Evolutionary conservation across 1,140 invertebrate genomes (phyloP).

Genomic region (Drosophila funebris): DNA sequence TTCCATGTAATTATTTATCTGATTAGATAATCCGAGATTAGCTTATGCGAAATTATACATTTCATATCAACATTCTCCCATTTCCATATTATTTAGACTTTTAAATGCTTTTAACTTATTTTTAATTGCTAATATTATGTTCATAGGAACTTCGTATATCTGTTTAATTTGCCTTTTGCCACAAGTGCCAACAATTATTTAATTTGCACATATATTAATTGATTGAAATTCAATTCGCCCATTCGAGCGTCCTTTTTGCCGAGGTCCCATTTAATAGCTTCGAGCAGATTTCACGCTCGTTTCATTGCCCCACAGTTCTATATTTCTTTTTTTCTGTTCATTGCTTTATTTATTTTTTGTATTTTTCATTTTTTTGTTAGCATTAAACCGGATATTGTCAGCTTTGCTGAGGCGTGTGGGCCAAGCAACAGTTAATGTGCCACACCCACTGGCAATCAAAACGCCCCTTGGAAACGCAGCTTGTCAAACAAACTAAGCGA

Average conservation of each 20-base stretch:
- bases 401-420: slow-evolving; percentile 7
- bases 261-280: slow-evolving; percentile 41
- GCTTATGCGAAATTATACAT: too few relatives aligned
- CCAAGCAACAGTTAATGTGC: slow-evolving; percentile 41
- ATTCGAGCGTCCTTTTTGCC: slow-evolving; percentile 12
- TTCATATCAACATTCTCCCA: too few relatives aligned
- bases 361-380: slow-evolving; percentile 14
- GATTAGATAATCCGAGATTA: too few relatives aligned
- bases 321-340: too few relatives aligned
- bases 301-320: slow-evolving; percentile 21
- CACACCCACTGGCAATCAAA: slow-evolving; percentile 1
- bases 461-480: background rate
- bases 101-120: background rate
- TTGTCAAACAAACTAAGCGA: slow-evolving; percentile 15
- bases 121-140: slow-evolving; percentile 9
- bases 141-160: background rate
- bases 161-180: slow-evolving; percentile 32
- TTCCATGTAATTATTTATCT: too few relatives aligned
- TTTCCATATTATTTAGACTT: background rate
- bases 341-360: background rate
- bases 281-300: slow-evolving; percentile 40
- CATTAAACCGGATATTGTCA: slow-evolving; percentile 50
- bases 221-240: slow-evolving; percentile 51
- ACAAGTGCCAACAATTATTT: slow-evolving; percentile 49
- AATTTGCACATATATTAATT: slow-evolving; percentile 62